Conservation (phyloP, 2,113 vertebrate species). For the Odocoileus virginianus region DNA sequence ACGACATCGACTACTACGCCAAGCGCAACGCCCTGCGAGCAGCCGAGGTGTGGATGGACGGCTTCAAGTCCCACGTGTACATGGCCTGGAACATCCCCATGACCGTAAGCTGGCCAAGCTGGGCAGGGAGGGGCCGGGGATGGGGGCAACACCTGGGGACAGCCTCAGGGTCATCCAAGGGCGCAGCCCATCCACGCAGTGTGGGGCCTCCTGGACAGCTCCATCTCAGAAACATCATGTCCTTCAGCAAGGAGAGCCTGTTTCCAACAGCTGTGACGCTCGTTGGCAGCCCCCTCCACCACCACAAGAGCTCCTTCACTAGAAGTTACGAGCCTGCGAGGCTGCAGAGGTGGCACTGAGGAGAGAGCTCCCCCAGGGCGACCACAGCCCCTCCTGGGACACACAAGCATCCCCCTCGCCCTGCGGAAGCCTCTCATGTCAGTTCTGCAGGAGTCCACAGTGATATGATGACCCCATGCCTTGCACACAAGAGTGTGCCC, state of each 20-base stretch:
- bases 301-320: not conserved
- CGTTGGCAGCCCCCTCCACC: rapidly evolving
- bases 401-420: not conserved
- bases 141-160: not conserved
- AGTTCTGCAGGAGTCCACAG: not conserved
- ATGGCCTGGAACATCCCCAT: slow-evolving; percentile 99
- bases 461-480: not conserved
- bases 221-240: not conserved
- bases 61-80: slow-evolving; percentile 98
- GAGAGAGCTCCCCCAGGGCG: not conserved
- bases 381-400: not conserved
- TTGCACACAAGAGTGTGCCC: not conserved
- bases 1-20: slow-evolving; percentile 98
- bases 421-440: not conserved
- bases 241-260: not conserved
- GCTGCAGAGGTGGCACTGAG: not conserved
- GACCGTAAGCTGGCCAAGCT: slow-evolving; percentile 84
- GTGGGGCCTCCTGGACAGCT: not conserved
- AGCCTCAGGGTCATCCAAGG: not conserved
- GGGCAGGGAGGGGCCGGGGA: rapidly evolving
- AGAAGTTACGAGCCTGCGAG: not conserved
- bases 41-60: slow-evolving; percentile 98
- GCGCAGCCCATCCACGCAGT: not conserved
- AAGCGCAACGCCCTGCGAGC: slow-evolving; percentile 95
- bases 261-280: not conserved